A percentile compares a stretch with the other conserved stretches of the same genome.
Conservation (phyloP, 1,140 invertebrate species). For the Stegodyphus dumicola region DNA sequence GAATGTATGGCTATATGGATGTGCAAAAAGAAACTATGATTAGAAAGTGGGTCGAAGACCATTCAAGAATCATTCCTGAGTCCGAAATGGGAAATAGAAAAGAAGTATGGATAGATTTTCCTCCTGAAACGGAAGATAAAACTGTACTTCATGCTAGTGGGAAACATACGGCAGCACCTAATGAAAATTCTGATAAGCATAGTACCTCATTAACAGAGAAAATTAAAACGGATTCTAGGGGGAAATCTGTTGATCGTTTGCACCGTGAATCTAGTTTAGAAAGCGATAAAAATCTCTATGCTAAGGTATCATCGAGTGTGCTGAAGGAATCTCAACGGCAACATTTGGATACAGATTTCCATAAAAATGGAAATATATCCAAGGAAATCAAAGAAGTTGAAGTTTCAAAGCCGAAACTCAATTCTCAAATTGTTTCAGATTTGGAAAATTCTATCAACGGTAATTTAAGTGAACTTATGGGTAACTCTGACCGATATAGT, state of each 20-base stretch:
- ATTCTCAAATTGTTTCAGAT: slow-evolving; percentile 25
- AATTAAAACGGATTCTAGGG: background rate
- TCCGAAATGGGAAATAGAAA: slow-evolving; percentile 23
- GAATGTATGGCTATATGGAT: slow-evolving; percentile 82
- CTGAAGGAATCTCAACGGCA: background rate
- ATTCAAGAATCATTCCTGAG: slow-evolving; percentile 68
- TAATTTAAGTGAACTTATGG: slow-evolving; percentile 44
- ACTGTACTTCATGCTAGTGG: background rate
- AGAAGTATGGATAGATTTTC: slow-evolving; percentile 62
- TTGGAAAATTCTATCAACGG: slow-evolving; percentile 47
- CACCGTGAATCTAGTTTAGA: background rate
- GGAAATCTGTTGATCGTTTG: background rate
- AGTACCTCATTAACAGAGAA: background rate
- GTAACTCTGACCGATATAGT: slow-evolving; percentile 25
- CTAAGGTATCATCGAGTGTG: background rate
- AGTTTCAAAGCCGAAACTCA: background rate
- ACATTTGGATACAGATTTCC: background rate
- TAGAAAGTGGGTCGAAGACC: slow-evolving; percentile 84
- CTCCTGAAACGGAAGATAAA: slow-evolving; percentile 24
- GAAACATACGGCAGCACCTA: background rate
- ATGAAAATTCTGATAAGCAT: slow-evolving; percentile 11
- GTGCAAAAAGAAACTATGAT: slow-evolving; percentile 93
- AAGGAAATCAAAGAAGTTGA: slow-evolving; percentile 21
- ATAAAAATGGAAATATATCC: background rate
- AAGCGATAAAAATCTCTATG: slow-evolving; percentile 21